Evolutionary conservation across 2,888 invertebrate species (phyloP).

Genomic region (Caenorhabditis sp.): DNA sequence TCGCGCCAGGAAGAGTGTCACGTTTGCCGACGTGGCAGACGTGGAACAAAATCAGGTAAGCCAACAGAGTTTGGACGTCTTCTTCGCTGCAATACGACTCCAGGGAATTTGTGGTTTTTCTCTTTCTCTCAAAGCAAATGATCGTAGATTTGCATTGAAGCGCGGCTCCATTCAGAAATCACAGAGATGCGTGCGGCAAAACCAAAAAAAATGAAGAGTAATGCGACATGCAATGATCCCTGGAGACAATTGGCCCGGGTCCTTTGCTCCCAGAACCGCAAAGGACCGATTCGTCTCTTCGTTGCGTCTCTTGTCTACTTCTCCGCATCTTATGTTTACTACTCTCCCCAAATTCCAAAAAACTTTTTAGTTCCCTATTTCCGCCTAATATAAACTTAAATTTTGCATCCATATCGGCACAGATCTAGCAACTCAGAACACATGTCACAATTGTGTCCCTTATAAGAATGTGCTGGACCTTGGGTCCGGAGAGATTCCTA

Average conservation of each 20-base stretch:
- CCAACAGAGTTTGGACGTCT: background rate
- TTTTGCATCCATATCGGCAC: background rate
- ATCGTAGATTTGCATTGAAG: conserved; percentile 34
- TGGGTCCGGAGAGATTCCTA: conserved; percentile 29
- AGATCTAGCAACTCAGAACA: background rate
- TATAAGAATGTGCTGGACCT: background rate
- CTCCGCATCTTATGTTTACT: conserved; percentile 1
- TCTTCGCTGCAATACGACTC: background rate
- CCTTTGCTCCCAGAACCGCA: conserved; percentile 13
- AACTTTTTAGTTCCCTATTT: background rate
- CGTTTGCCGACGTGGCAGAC: conserved; percentile 41
- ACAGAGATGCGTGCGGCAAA: conserved; percentile 23
- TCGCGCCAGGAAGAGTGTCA: conserved; percentile 48
- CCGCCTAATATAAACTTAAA: conserved; percentile 2
- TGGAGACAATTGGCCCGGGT: conserved; percentile 45
- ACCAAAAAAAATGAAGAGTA: conserved; percentile 59
- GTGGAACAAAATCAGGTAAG: conserved; percentile 36
- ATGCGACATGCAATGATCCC: conserved; percentile 61
- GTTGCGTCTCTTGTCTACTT: background rate
- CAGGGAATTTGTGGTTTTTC: conserved; percentile 4
- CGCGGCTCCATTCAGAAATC: background rate
- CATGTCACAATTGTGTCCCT: no score
- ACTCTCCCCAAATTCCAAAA: background rate
- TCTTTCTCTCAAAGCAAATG: conserved; percentile 7
- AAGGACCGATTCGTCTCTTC: conserved; percentile 14